phyloP scores from a whole-genome alignment of 2,888 invertebrate genomes.

The Drosophila conformis region DNA sequence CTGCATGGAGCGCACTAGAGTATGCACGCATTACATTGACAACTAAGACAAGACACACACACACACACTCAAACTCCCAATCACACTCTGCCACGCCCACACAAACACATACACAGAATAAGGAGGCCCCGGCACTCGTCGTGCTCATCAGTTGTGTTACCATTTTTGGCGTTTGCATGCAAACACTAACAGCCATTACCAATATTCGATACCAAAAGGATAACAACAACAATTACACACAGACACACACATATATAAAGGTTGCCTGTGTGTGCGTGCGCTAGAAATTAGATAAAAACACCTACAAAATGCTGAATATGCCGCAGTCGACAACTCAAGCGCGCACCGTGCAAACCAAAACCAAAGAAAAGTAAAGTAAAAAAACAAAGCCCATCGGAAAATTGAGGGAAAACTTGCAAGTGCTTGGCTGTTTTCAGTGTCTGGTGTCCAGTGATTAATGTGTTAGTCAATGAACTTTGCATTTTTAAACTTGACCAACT shows the following conservation, averaged over 20 bases:
- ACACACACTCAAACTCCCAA: background rate
- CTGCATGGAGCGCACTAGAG: constrained; percentile 29
- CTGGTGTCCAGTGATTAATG: constrained; percentile 10
- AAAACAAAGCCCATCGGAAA: constrained; percentile 20
- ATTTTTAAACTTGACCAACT: constrained; percentile 43
- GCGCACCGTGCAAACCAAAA: constrained; percentile 69
- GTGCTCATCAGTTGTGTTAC: constrained; percentile 49
- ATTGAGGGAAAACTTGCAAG: constrained; percentile 15
- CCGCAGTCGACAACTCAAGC: constrained; percentile 80
- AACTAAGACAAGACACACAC: constrained; percentile 12
- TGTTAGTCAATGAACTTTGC: constrained; percentile 30
- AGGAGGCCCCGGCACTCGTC: constrained; percentile 18
- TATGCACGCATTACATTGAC: constrained; percentile 42
- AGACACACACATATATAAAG: constrained; percentile 20
- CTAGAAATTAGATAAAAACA: constrained; percentile 82
- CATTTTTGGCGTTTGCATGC: constrained; percentile 77
- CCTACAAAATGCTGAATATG: constrained; percentile 77
- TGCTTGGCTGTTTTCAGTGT: constrained; percentile 15
- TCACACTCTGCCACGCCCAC: constrained; percentile 28
- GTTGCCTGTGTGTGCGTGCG: constrained; percentile 61
- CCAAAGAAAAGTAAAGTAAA: constrained; percentile 22
- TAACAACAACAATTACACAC: constrained; percentile 55
- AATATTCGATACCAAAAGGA: constrained; percentile 73
- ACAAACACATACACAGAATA: constrained; percentile 1
- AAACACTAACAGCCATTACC: constrained; percentile 74